Percentiles rank a stretch among this genome's conserved stretches.
phyloP scores from a whole-genome alignment of 2,888 invertebrate genomes.

The Epirrhoe alternata region DNA sequence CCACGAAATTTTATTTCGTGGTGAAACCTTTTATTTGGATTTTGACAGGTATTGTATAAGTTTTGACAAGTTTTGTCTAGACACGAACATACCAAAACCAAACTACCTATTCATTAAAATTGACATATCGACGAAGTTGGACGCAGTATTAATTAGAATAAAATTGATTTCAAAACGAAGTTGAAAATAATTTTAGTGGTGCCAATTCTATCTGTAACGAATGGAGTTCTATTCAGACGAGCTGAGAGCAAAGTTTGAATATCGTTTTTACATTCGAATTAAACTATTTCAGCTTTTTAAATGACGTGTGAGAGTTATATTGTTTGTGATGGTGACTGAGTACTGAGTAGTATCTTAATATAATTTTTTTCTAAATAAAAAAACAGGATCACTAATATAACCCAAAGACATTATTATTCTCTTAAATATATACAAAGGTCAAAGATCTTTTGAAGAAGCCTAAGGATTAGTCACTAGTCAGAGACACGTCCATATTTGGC shows the following conservation, averaged over 20 bases:
- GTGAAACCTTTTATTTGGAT: background rate
- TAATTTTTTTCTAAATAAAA: no score
- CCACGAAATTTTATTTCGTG: no score
- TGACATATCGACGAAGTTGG: conserved; percentile 32
- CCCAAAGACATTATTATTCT: no score
- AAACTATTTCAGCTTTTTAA: conserved; percentile 57
- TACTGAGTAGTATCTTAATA: no score
- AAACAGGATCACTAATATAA: no score
- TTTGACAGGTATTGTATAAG: background rate
- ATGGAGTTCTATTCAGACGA: conserved; percentile 63
- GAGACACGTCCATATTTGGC: no score
- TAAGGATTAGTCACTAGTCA: no score
- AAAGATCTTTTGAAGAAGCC: no score
- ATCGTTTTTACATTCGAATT: conserved; percentile 68
- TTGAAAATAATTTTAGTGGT: conserved; percentile 65
- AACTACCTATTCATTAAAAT: conserved; percentile 27
- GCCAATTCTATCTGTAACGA: conserved; percentile 62
- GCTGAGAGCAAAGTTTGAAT: conserved; percentile 75
- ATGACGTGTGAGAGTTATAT: conserved; percentile 37
- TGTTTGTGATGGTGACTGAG: background rate
- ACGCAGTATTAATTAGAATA: conserved; percentile 60
- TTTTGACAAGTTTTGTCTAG: conserved; percentile 16
- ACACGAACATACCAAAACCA: conserved; percentile 14
- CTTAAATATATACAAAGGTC: no score
- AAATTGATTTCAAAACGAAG: conserved; percentile 65